Evolutionary conservation across 2,888 invertebrate species (phyloP), one percentile per base, ranked within the genome.

Genomic region (Plebejus anna): DNA sequence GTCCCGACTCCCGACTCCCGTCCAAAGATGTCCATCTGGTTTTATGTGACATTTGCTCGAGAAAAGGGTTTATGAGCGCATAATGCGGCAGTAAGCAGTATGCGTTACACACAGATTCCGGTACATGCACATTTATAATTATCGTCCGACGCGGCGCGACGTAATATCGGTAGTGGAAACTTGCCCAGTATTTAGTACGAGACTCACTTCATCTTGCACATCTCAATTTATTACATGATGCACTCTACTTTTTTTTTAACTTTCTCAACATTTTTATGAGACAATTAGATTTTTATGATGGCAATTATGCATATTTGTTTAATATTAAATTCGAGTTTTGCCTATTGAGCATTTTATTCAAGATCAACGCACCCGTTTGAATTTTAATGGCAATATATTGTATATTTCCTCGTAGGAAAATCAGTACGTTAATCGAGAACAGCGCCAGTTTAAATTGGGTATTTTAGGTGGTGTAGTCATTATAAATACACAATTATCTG

Each of bases 121-220:
- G 72, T 77, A 70, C 80, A 79, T 36, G 79, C 79, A 80, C 80
- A 84, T 85, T 85, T 84, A 84, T 84, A 86, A 87, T 86, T 84
- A 87, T 86, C 81, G 86, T 82, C 82, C 80, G 81, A 81, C 81
- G 80, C 80, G 81, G 80, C 80, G 80, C 82, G 81, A 82, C 82
- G 84, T 84, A 82, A 83, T 84, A 84, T 82, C 82, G 82, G 82
- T 79, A 80, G 85, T 89, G 88, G 88, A 87, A 87, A 79, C 78
- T 85, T 88, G 88, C 88, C 89, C 87, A 87, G 83, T 38, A 57
- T 72, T 42, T 42, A 36, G 57, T 7, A 59, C 47, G 13, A 55
- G 59, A 71, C 72, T 75, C 38, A 75, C 61, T 42, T 32, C 76
- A 32, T 32, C n/a, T 71, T 42, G 38, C 7, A 42, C 71, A 28